A percentile compares a stretch with the other conserved stretches of the same genome.
These are phyloP conservation scores for Pardosa pseudoannulata DNA, from an alignment of 2,888 invertebrate species.

Conservation along the genomic window DNA sequence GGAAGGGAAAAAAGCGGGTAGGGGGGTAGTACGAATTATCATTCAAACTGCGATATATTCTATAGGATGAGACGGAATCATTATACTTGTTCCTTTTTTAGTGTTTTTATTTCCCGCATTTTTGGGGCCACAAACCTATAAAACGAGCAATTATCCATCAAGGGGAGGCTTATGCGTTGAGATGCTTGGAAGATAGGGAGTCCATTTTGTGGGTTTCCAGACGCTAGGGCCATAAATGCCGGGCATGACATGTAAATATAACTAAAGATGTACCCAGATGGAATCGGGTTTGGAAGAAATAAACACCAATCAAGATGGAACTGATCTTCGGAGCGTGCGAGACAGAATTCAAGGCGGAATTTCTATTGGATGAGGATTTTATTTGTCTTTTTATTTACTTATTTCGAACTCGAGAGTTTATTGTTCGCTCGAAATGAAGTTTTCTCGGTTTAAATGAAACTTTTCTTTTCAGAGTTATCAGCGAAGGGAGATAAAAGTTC, in stretches of 20 bases:
- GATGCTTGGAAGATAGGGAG: neutral
- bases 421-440: neutral
- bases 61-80: slow-evolving; percentile 11
- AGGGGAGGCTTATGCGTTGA: slow-evolving; percentile 1
- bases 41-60: slow-evolving; percentile 17
- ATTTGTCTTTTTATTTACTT: neutral
- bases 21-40: neutral
- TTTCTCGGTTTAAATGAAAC: neutral
- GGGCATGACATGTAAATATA: slow-evolving; percentile 19
- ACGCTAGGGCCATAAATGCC: neutral
- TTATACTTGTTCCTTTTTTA: neutral
- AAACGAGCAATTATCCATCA: slow-evolving; percentile 17
- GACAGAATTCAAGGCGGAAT: neutral
- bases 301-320: slow-evolving; percentile 14
- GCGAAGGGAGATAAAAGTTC: no score
- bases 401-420: neutral
- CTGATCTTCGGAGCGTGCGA: slow-evolving; percentile 6
- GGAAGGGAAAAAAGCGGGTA: neutral
- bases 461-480: neutral
- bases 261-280: slow-evolving; percentile 9
- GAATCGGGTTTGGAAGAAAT: slow-evolving; percentile 6
- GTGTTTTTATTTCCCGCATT: slow-evolving; percentile 4
- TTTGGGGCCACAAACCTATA: slow-evolving; percentile 18
- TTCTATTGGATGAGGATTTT: neutral
- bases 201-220: neutral